Evolutionary conservation across 2,113 vertebrate species (phyloP).

Genomic region (Oriolus oriolus): DNA sequence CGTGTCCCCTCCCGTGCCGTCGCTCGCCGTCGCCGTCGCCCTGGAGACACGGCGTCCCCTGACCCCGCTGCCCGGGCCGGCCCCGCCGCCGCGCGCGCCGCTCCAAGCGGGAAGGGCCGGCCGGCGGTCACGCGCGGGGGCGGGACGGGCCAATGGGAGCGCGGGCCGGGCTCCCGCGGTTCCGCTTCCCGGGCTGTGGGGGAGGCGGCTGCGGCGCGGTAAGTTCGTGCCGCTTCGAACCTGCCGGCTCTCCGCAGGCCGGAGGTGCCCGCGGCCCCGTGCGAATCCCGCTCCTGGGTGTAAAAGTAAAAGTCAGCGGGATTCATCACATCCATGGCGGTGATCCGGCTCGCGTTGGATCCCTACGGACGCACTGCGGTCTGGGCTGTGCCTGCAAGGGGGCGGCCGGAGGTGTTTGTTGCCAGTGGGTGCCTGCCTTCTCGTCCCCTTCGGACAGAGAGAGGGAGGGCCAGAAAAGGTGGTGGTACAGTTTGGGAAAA

Average conservation of each 20-base stretch:
- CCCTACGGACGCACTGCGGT: background rate
- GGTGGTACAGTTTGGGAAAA: background rate
- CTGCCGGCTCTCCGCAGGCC: background rate
- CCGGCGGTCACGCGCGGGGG: too few relatives aligned
- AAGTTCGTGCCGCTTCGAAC: background rate
- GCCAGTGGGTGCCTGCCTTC: fast-evolving
- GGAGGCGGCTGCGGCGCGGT: background rate
- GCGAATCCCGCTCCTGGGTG: fast-evolving
- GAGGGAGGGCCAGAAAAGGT: background rate
- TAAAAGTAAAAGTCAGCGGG: fast-evolving
- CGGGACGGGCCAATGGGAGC: background rate
- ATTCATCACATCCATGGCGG: fast-evolving
- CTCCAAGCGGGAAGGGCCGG: too few relatives aligned
- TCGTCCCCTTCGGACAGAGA: background rate
- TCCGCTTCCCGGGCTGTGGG: background rate
- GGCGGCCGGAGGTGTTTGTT: background rate
- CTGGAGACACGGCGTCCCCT: too few relatives aligned
- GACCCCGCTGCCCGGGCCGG: too few relatives aligned
- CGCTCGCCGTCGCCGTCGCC: too few relatives aligned
- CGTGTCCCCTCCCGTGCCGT: too few relatives aligned
- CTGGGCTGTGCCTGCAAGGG: background rate
- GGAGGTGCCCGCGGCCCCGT: background rate
- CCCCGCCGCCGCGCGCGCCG: too few relatives aligned
- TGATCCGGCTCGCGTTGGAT: background rate
- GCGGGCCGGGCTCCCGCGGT: background rate